Conservation (phyloP, 2,113 vertebrate species). For the Lathamus discolor region DNA sequence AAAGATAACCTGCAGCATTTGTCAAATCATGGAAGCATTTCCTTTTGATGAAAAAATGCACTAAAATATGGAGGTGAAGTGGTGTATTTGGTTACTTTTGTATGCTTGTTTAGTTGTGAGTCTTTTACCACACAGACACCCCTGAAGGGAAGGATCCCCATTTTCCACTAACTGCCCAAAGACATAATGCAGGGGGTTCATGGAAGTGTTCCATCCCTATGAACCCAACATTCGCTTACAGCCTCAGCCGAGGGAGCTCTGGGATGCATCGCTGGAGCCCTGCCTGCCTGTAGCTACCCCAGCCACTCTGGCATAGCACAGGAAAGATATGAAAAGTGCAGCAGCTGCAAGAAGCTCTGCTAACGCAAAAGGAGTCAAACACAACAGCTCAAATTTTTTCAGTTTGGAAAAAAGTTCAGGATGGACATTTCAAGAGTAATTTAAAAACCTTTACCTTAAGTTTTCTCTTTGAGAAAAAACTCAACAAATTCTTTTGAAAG, state of each 20-base stretch:
- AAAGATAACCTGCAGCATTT: background rate
- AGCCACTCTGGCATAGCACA: background rate
- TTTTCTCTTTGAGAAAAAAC: background rate
- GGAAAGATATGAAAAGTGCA: background rate
- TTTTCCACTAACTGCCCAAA: background rate
- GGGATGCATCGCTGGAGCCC: background rate
- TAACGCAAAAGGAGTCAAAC: background rate
- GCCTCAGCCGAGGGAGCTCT: accelerated
- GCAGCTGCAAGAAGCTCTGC: accelerated
- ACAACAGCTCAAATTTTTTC: background rate
- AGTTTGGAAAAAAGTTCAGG: background rate
- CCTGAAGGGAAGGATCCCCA: background rate
- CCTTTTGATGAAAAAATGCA: background rate
- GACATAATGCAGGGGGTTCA: background rate
- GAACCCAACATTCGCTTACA: background rate
- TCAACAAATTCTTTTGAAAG: background rate
- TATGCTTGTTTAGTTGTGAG: background rate
- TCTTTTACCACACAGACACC: background rate
- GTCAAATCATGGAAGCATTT: background rate
- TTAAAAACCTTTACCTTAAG: background rate
- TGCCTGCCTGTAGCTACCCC: background rate
- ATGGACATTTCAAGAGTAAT: background rate
- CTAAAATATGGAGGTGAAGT: background rate
- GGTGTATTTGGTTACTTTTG: background rate
- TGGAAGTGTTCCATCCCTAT: background rate